Base-by-base conservation (phyloP, 2,888 invertebrate genomes). In the Carcina quercana region DNA sequence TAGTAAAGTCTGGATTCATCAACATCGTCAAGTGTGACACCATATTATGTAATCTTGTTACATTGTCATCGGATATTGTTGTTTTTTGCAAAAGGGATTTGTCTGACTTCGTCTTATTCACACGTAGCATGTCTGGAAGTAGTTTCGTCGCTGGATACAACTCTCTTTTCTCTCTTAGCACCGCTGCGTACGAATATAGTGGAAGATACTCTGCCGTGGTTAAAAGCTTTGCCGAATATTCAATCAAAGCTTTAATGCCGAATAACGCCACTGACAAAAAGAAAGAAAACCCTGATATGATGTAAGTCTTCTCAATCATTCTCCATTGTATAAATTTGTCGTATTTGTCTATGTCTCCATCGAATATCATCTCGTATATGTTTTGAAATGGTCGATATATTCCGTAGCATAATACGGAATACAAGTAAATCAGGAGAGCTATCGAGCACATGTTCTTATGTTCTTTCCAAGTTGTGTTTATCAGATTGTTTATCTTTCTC, bases 221-320 rank as follows among this genome's bases (percentile, higher is more conserved):
- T n/a, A n/a, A n/a, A 4, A 78, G 43, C 15, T 47, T 61, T 17
- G 75, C 65, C 3, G 75, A 53, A 15, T 73, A 76, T 0, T 53
- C 42, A 2, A 72, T 36, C 14, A 79, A 43, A 3, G 61, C 53
- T 54, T 52, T 54, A 0, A 76, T 36, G 2, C 78, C 78, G 25
- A 65, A 69, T 11, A 65, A 35, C 1, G 75, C 68, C 3, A 78
- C 62, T 1, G 71, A 59, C 20, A 80, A 43, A 33, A 75, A 78
- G 7, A 79, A 51, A 1, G 79, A 79, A 32, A 75, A 76, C n/a
- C 76, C 78, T 34, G 78, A 64, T 8, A 74, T 61, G 0, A 71
- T 58, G 34, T 76, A 79, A 34, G 70, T 70, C 50, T 68, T 75
- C 35, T 76, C 75, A 0, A 71, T 50, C n/a, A 50, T 57, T 24